Conservation (phyloP, 2,797 vertebrate species). For the Notamacropus eugenii region DNA sequence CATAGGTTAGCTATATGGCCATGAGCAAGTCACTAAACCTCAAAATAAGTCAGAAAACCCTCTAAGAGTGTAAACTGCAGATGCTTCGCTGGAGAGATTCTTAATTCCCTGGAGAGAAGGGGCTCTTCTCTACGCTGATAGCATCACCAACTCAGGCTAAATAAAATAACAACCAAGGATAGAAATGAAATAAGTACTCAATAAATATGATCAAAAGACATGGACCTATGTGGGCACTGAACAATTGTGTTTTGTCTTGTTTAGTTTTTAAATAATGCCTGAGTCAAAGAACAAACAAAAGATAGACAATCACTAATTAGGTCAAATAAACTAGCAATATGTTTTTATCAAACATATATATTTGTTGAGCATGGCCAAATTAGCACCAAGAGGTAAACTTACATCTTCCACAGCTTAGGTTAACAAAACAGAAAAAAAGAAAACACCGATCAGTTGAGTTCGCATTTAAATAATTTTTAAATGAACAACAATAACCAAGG, state of each 20-base stretch:
- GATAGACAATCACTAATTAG: background rate
- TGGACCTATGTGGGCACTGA: background rate
- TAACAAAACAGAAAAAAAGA: background rate
- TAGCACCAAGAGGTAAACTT: background rate
- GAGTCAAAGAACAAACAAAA: background rate
- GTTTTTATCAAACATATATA: background rate
- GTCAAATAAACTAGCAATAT: background rate
- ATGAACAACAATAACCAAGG: background rate
- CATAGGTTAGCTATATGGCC: background rate
- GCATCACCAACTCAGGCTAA: background rate
- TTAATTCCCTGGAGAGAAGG: background rate
- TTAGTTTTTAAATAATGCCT: background rate
- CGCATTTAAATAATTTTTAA: background rate
- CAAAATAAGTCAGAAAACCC: background rate
- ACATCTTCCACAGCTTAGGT: background rate
- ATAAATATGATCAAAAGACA: background rate
- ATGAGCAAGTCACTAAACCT: background rate
- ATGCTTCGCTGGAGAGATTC: background rate
- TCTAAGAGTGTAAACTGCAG: background rate
- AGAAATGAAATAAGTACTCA: background rate
- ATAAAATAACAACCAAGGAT: background rate
- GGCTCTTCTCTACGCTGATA: background rate
- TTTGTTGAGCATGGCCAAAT: background rate
- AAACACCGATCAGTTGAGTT: background rate
- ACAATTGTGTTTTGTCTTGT: background rate